Base-by-base conservation (phyloP, 2,797 vertebrate species). In the Cuculus canorus region DNA sequence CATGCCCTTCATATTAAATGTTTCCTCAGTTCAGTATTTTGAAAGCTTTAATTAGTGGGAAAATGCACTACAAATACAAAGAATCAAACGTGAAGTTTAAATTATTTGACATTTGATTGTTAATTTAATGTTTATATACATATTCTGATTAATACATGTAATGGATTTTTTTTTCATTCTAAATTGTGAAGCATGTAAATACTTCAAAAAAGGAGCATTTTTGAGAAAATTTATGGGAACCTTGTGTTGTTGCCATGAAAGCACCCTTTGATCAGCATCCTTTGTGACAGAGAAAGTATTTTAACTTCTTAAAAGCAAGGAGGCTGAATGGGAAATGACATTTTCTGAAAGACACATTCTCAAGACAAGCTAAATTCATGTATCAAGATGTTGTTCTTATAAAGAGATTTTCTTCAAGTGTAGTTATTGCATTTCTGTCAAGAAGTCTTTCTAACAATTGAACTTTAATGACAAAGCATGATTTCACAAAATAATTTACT, bases 21-120 rank as follows among this genome's bases (percentile, higher is more conserved):
- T 91, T 96, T 96, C 86, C 86, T 94, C 81, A 52, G 54, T 94
- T 96, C 87, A 92, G 65, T 83, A 73, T 69, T 78, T 64, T 85
- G 56, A 85, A 86, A 23, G 68, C 82, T 87, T 83, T 95, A 91
- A 92, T 95, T 96, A 92, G 69, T 64, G 65, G 76, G 83, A 89
- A 85, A 66, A 92, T 91, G 68, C n/a, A n/a, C 13, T 13, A 45
- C 5, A 21, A 39, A 75, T 43, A 78, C 4, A 33, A 79, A 80
- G 23, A 41, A 48, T 15, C 24, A 76, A 80, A 86, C 11, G 5
- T 11, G 17, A 52, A 56, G 45, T 80, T 80, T 23, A 81, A 53
- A 39, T 77, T 0, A 37, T 59, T 50, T 87, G 21, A 75, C 57
- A 79, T 86, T 21, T 52, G 13, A 41, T 79, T 79, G 7, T 12